These are phyloP conservation scores for Sebastes schlegelii DNA, from an alignment of 2,113 vertebrate species.

Conservation along the genomic window DNA sequence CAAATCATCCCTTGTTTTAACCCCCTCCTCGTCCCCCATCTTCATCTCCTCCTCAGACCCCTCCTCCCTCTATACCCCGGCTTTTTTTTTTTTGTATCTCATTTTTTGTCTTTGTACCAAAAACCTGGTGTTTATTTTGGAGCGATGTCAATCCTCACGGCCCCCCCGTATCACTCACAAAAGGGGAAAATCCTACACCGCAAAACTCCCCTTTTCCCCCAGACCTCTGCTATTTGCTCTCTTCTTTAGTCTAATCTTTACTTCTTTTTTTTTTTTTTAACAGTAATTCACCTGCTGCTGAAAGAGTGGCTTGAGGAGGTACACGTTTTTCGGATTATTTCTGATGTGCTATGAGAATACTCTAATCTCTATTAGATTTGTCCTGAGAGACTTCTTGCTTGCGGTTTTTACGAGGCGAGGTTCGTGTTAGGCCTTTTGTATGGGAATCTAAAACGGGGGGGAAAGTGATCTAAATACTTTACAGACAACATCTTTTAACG, in stretches of 20 bases:
- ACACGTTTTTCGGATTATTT: constrained; percentile 70
- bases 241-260: constrained; percentile 50
- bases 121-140: constrained; percentile 76
- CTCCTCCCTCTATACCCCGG: constrained; percentile 13
- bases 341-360: constrained; percentile 64
- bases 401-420: constrained; percentile 44
- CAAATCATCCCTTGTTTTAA: constrained; percentile 70
- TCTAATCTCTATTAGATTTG: constrained; percentile 73
- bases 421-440: not conserved
- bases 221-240: constrained; percentile 57
- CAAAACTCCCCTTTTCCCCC: constrained; percentile 45
- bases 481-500: constrained; percentile 31
- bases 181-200: constrained; percentile 52
- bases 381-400: constrained; percentile 51
- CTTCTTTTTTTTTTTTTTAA: constrained; percentile 5
- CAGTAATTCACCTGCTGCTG: constrained; percentile 72
- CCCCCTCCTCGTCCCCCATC: constrained; percentile 27
- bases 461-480: constrained; percentile 20
- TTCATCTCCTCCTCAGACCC: constrained; percentile 24
- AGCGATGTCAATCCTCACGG: constrained; percentile 63
- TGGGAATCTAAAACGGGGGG: constrained; percentile 11
- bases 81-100: constrained; percentile 50
- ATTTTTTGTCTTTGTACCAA: constrained; percentile 65
- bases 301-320: constrained; percentile 61
- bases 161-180: constrained; percentile 42